Conservation (phyloP, 2,113 vertebrate species). For the Poeciliopsis prolifica region DNA sequence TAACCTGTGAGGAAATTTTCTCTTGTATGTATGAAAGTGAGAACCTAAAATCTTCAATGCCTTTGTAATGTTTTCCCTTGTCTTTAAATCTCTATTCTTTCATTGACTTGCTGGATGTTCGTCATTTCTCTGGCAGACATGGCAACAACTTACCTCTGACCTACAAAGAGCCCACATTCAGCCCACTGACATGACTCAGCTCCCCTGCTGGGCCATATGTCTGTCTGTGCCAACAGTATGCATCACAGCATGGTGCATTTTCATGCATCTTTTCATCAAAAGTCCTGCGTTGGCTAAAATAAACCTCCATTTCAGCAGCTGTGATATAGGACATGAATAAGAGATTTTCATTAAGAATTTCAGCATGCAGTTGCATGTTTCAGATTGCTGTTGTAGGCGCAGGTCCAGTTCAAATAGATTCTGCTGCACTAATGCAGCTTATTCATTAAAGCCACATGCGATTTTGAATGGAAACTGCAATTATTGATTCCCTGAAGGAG, state of each 20-base stretch:
- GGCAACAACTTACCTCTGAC: conserved; percentile 23
- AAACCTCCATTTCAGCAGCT: not conserved
- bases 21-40: conserved; percentile 5
- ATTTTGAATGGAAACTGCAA: conserved; percentile 10
- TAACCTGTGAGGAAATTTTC: conserved; percentile 27
- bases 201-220: conserved; percentile 28
- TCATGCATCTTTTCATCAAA: conserved; percentile 39
- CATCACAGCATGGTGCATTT: conserved; percentile 31
- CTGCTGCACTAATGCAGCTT: not conserved
- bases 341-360: not conserved
- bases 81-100: conserved; percentile 13
- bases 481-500: not conserved
- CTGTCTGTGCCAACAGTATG: conserved; percentile 2
- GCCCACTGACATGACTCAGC: conserved; percentile 46
- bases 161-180: conserved; percentile 24
- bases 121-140: conserved; percentile 26
- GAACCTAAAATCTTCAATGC: conserved; percentile 27
- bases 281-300: not conserved
- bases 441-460: not conserved
- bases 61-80: conserved; percentile 5
- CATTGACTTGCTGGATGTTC: conserved; percentile 3
- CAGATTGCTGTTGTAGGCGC: not conserved
- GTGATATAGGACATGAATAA: not conserved
- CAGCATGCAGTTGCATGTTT: not conserved
- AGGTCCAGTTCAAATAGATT: not conserved